These are phyloP conservation scores for Epizoanthus fatuus DNA, from an alignment of 92 coral and sea anemone genomes.

Conservation along the genomic window DNA sequence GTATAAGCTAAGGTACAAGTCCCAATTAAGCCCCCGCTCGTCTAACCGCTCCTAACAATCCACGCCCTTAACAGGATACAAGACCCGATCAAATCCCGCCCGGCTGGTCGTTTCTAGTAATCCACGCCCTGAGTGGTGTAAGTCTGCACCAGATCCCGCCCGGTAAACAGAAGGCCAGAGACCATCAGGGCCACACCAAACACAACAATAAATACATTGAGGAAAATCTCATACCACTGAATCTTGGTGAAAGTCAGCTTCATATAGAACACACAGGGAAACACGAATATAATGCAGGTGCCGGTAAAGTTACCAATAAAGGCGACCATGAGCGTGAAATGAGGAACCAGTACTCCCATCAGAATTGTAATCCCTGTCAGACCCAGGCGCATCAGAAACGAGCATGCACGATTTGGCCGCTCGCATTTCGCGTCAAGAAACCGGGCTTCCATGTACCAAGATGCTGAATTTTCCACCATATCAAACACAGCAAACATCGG, in stretches of 20 bases:
- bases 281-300: constrained; percentile 76
- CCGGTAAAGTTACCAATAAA: constrained; percentile 85
- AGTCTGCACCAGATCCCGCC: constrained; percentile 49
- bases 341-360: constrained; percentile 80
- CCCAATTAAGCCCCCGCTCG: too few species aligned
- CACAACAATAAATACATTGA: constrained; percentile 70
- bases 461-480: constrained; percentile 78
- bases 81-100: neutral
- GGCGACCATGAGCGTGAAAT: constrained; percentile 81
- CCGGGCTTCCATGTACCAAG: constrained; percentile 49
- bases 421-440: constrained; percentile 60
- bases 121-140: constrained; percentile 33
- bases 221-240: constrained; percentile 68
- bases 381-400: constrained; percentile 68
- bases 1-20: too few species aligned
- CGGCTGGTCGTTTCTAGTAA: constrained; percentile 1
- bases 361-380: constrained; percentile 67
- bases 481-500: constrained; percentile 85
- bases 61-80: neutral
- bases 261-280: constrained; percentile 82
- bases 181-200: constrained; percentile 77
- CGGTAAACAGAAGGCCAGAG: constrained; percentile 70
- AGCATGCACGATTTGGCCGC: constrained; percentile 62
- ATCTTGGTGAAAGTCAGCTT: constrained; percentile 71
- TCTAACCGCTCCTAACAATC: too few species aligned